These are phyloP conservation scores for Reinhardtius hippoglossoides DNA, from an alignment of 2,113 vertebrate species.

Conservation along the genomic window DNA sequence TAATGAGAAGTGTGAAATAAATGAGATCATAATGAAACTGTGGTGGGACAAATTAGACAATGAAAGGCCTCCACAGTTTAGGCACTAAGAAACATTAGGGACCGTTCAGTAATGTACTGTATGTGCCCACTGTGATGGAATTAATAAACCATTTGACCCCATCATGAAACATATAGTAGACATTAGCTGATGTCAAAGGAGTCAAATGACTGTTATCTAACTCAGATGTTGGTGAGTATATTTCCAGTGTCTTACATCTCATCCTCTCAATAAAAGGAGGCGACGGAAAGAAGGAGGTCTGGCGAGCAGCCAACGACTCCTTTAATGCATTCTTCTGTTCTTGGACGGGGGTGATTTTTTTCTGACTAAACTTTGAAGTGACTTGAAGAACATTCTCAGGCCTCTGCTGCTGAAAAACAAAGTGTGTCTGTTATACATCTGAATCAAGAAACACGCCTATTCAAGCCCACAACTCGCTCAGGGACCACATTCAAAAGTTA, in stretches of 20 bases:
- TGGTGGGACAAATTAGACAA: not conserved
- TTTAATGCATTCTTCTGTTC: constrained; percentile 53
- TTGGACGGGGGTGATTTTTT: constrained; percentile 21
- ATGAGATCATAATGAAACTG: not conserved
- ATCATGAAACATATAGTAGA: constrained; percentile 22
- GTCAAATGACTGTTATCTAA: constrained; percentile 48
- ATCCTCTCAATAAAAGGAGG: constrained; percentile 83
- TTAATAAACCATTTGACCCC: constrained; percentile 4
- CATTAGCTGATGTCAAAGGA: constrained; percentile 26
- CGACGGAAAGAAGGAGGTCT: constrained; percentile 41
- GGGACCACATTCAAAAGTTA: not conserved
- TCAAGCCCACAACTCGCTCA: not conserved
- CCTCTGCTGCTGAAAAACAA: constrained; percentile 27
- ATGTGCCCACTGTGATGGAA: constrained; percentile 7
- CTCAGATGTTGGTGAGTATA: not conserved
- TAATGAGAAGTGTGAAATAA: not conserved
- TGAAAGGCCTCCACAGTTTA: not conserved
- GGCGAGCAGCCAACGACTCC: constrained; percentile 51
- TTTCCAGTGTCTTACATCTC: constrained; percentile 85
- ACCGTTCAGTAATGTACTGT: not conserved
- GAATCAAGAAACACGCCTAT: not conserved
- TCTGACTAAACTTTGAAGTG: constrained; percentile 41
- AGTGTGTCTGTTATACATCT: not conserved
- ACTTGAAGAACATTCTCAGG: constrained; percentile 18
- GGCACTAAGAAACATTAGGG: not conserved